phyloP scores from a whole-genome alignment of 2,113 vertebrate species.

The Conger conger region DNA sequence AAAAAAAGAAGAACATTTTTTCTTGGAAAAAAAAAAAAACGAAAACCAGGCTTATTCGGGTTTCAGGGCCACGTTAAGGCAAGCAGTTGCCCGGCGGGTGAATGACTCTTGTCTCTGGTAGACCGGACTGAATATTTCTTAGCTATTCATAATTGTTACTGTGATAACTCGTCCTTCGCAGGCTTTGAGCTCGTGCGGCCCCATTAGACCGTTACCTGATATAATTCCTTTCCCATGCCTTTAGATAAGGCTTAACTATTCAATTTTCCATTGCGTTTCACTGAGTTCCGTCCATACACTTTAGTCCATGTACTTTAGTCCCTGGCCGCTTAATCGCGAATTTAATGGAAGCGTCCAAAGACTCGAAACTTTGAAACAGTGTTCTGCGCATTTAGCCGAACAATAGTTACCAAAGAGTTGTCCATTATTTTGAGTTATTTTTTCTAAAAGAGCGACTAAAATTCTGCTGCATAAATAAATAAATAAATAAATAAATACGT shows the following conservation, averaged over 20 bases:
- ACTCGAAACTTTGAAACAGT: not conserved
- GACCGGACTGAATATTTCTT: not conserved
- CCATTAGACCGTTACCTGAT: slow-evolving; percentile 5
- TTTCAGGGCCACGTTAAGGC: not conserved
- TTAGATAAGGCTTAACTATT: not conserved
- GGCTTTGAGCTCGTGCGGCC: not conserved
- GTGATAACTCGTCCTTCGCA: not conserved
- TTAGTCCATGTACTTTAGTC: not conserved
- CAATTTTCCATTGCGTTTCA: slow-evolving; percentile 5
- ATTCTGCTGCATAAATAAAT: not conserved
- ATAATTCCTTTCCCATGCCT: not conserved
- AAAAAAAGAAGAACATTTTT: not conserved
- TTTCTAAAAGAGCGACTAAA: not conserved
- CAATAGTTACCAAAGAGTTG: not conserved
- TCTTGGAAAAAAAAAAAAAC: not conserved
- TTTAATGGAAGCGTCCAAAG: not conserved
- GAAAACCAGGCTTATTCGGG: not conserved
- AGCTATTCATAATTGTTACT: slow-evolving; percentile 1
- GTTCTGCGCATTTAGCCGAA: not conserved
- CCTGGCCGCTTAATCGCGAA: not conserved
- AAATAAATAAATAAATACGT: not conserved
- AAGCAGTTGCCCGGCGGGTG: not conserved
- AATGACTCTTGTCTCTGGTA: not conserved
- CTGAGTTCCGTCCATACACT: not conserved
- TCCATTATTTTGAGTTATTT: not conserved